A percentile compares a stretch with the other conserved stretches of the same genome.
Evolutionary conservation across 2,113 vertebrate species (phyloP).

Genomic region (Mixornis gularis): DNA sequence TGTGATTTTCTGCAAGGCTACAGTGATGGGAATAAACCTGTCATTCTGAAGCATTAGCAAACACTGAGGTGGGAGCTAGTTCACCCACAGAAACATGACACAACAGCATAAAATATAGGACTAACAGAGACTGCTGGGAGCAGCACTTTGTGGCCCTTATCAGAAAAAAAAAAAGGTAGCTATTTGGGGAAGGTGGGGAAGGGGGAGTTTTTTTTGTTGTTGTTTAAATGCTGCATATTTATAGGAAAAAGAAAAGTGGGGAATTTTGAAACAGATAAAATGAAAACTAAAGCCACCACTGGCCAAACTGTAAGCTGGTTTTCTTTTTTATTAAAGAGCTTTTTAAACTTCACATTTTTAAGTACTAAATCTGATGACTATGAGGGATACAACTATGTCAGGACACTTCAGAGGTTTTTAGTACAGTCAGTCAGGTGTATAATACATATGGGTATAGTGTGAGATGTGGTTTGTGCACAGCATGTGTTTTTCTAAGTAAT

Average conservation of each 20-base stretch:
- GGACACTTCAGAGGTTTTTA: not conserved
- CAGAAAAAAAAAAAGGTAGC: not conserved
- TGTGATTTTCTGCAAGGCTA: not conserved
- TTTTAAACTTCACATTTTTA: not conserved
- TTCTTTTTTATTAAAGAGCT: not conserved
- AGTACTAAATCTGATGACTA: not conserved
- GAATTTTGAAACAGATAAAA: not conserved
- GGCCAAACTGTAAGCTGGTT: not conserved
- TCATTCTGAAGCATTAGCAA: not conserved
- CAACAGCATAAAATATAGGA: not conserved
- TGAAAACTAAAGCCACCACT: not conserved
- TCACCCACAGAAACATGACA: not conserved
- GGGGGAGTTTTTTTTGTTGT: not conserved
- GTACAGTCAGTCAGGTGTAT: not conserved
- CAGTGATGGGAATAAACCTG: not conserved
- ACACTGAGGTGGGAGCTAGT: not conserved
- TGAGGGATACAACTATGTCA: not conserved
- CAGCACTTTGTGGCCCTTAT: not conserved
- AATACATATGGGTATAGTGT: not conserved
- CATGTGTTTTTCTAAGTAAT: not conserved
- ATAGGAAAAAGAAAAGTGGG: not conserved
- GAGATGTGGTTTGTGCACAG: not conserved
- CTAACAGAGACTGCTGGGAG: not conserved
- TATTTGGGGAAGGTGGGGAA: not conserved
- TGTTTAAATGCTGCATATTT: not conserved